Conservation (phyloP, 2,888 invertebrate genomes). For the Microchrysa polita region DNA sequence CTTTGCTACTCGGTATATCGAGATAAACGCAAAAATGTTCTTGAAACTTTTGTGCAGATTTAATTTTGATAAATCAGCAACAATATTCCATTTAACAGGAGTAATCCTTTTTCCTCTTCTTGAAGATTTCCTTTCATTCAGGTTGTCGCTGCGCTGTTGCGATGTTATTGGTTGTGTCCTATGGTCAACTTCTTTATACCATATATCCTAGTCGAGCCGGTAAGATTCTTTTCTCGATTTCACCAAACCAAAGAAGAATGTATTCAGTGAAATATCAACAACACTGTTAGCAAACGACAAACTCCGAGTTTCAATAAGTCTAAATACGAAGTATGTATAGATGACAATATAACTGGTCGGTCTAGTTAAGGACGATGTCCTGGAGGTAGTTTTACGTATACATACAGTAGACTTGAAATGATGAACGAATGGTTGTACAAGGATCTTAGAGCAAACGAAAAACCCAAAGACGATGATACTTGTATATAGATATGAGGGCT, state of each 20-base stretch:
- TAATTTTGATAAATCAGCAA: slow-evolving; percentile 50
- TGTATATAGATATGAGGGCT: neutral
- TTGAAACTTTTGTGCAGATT: slow-evolving; percentile 47
- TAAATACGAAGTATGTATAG: neutral
- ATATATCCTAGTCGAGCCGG: neutral
- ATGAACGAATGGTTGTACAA: neutral
- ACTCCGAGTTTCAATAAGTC: slow-evolving; percentile 4
- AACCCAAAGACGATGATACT: neutral
- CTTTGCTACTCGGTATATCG: neutral
- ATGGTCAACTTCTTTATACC: neutral
- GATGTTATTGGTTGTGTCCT: neutral
- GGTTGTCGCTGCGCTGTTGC: neutral
- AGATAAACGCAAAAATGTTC: slow-evolving; percentile 32
- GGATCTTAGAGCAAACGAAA: too few species aligned
- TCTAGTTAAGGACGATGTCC: neutral
- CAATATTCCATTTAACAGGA: slow-evolving; percentile 49
- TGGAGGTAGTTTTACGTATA: slow-evolving; percentile 20
- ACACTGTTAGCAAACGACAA: neutral
- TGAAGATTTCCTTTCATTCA: slow-evolving; percentile 11
- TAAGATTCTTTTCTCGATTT: too few species aligned
- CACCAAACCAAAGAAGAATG: neutral
- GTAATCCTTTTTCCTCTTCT: slow-evolving; percentile 45
- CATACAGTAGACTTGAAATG: neutral
- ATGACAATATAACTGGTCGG: neutral
- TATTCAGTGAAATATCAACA: slow-evolving; percentile 19